Base-by-base conservation (phyloP, 2,888 invertebrate genomes). In the Nebria salina region DNA sequence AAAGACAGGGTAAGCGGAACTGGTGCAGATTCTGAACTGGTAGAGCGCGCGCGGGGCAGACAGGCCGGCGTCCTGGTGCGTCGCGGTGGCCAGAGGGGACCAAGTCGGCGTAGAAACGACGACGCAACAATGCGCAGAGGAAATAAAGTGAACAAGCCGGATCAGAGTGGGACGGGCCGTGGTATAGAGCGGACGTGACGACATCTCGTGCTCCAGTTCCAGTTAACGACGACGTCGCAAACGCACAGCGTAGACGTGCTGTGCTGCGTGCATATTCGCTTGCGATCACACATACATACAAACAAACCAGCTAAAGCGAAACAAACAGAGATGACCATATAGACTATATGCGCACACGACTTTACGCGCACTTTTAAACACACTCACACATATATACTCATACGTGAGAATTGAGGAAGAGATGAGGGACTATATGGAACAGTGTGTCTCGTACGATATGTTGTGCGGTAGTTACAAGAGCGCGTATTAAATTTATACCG, bases 121-220 rank as follows among this genome's bases (percentile, higher is more conserved):
- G 87, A 87, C 86, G 87, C 89, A 89, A 88, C 88, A 88, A 88
- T 87, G 88, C 87, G 87, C 82, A 82, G 75, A 78, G 82, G 77
- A 77, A 82, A 87, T 87, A 87, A 88, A 88, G 87, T 88, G 87
- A 72, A 65, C 81, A 87, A 87, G 87, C 87, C 86, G 86, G 86
- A 87, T 88, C 88, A 89, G 87, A 89, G 89, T 89, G 89, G 89
- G 89, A 88, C 87, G 87, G 88, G 88, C 88, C 84, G 85, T 85
- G 84, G 84, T 85, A 85, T 84, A 83, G 86, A 85, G 85, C 85
- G 85, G 86, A 86, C 86, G 85, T 85, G 66, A 76, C 66, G 66
- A 76, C 34, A 26, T 41, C 65, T 26, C 11, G 75, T 20, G 26
- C 64, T 43, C 25, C 65, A 34, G 75, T 64, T 43, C 25, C 65